These are phyloP conservation scores for Metridium senile DNA, from an alignment of 92 coral and sea anemone genomes.

Conservation along the genomic window DNA sequence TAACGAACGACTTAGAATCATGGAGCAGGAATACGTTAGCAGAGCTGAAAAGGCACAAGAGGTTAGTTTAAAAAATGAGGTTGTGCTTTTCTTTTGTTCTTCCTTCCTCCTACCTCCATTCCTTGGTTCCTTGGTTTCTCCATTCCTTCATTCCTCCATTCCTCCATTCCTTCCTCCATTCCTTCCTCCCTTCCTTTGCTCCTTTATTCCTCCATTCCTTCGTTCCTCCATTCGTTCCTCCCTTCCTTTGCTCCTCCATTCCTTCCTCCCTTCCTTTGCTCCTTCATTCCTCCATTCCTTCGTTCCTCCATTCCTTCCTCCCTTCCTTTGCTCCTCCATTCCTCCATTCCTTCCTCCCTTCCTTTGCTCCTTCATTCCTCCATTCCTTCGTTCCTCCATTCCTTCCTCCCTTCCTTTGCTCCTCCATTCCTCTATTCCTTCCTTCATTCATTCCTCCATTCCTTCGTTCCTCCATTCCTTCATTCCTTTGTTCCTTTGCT, in stretches of 20 bases:
- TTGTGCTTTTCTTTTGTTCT: neutral
- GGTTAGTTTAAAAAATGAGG: slow-evolving; percentile 38
- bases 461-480: neutral
- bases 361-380: neutral
- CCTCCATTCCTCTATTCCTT: neutral
- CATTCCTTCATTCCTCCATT: neutral
- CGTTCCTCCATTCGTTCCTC: too few relatives aligned
- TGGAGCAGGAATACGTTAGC: slow-evolving; percentile 83
- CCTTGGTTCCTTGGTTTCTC: neutral
- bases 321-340: neutral
- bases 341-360: neutral
- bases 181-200: neutral
- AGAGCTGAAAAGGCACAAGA: slow-evolving; percentile 83
- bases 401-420: neutral
- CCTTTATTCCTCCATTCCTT: too few relatives aligned
- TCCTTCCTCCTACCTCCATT: neutral
- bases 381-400: slow-evolving; percentile 4
- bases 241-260: too few relatives aligned
- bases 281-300: neutral
- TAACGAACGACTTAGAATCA: slow-evolving; percentile 78
- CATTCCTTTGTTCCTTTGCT: neutral
- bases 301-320: neutral
- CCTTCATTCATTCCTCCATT: neutral
- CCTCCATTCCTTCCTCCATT: too few relatives aligned
- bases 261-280: too few relatives aligned